Percentiles rank a stretch among this genome's conserved stretches.
phyloP scores from a whole-genome alignment of 2,113 vertebrate species.

The Proterorhinus semilunaris region DNA sequence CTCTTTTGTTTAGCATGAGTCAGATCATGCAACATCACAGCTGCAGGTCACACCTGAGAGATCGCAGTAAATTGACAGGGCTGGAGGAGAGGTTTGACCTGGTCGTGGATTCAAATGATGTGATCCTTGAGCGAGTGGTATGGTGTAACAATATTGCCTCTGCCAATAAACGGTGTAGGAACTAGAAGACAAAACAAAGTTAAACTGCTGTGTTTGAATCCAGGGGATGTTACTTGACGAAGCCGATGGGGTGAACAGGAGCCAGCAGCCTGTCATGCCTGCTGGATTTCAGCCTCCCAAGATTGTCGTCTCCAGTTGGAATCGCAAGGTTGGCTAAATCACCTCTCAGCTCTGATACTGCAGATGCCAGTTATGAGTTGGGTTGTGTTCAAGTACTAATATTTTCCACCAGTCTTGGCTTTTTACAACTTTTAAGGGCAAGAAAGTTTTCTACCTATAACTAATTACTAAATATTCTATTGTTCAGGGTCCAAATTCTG shows the following conservation, averaged over 20 bases:
- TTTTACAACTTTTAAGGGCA: neutral
- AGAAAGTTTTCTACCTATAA: neutral
- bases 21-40: slow-evolving; percentile 92
- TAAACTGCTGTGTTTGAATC: slow-evolving; percentile 15
- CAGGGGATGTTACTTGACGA: slow-evolving; percentile 95
- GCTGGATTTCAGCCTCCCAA: slow-evolving; percentile 87
- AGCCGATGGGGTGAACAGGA: slow-evolving; percentile 88
- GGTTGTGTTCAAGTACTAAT: slow-evolving; percentile 9
- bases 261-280: slow-evolving; percentile 90
- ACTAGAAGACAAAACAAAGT: slow-evolving; percentile 1
- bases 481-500: slow-evolving; percentile 76
- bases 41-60: slow-evolving; percentile 83
- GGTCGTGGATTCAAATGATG: slow-evolving; percentile 91
- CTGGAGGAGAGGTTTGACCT: slow-evolving; percentile 92
- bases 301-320: slow-evolving; percentile 95
- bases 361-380: slow-evolving; percentile 18
- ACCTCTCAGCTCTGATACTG: slow-evolving; percentile 4
- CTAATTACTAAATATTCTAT: neutral
- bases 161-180: neutral
- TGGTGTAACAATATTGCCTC: slow-evolving; percentile 32
- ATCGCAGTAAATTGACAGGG: slow-evolving; percentile 82
- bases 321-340: slow-evolving; percentile 85
- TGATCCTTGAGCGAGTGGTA: slow-evolving; percentile 95
- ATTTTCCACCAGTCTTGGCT: slow-evolving; percentile 12
- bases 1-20: slow-evolving; percentile 83